Evolutionary conservation across 2,888 invertebrate species (phyloP).

Genomic region (Ditula angustiorana): DNA sequence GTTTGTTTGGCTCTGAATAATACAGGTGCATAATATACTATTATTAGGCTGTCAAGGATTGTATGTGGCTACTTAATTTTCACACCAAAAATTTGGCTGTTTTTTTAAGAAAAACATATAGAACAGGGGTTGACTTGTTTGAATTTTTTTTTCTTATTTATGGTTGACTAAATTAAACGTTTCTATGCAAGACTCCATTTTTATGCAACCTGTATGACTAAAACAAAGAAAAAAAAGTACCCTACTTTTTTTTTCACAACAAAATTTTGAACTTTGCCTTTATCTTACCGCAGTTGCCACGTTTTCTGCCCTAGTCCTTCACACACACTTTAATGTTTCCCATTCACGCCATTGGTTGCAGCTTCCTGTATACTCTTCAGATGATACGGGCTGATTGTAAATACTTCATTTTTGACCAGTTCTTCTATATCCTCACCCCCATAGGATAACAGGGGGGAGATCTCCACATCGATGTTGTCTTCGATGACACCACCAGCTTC

Average conservation of each 20-base stretch:
- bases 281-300: not conserved
- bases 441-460: conserved; percentile 96
- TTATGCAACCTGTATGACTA: not conserved
- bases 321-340: conserved; percentile 61
- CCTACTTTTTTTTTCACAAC: not conserved
- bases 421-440: conserved; percentile 93
- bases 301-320: not conserved
- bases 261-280: not conserved
- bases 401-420: conserved; percentile 88
- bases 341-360: conserved; percentile 69
- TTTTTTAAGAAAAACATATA: no score
- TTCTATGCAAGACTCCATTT: no score
- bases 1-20: no score
- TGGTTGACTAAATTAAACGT: no score
- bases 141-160: no score
- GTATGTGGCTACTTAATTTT: no score
- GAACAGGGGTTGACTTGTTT: no score
- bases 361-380: conserved; percentile 78
- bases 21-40: no score
- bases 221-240: not conserved
- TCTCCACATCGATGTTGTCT: conserved; percentile 91
- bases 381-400: conserved; percentile 87
- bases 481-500: conserved; percentile 92
- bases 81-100: no score
- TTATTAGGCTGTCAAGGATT: no score